phyloP scores from a whole-genome alignment of 2,888 invertebrate species.

The Eupelmus urozonus region DNA sequence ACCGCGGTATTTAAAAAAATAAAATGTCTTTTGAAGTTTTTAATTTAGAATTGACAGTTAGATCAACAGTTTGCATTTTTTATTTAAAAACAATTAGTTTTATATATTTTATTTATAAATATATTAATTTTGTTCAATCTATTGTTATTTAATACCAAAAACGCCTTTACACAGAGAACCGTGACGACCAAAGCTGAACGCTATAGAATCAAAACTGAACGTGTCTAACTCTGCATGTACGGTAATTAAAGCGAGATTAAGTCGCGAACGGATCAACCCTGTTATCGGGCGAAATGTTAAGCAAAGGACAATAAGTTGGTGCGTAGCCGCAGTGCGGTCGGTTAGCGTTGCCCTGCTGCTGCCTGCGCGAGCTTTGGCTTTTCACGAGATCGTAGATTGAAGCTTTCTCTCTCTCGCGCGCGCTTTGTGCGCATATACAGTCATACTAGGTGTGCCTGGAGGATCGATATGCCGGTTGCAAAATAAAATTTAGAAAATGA shows the following conservation, averaged over 20 bases:
- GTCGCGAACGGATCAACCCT: constrained; percentile 14
- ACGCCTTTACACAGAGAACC: too few species aligned
- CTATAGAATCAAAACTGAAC: too few species aligned
- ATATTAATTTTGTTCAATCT: too few species aligned
- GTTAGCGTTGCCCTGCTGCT: not conserved
- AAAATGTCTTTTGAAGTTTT: too few species aligned
- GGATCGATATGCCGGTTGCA: constrained; percentile 37
- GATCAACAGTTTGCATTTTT: too few species aligned
- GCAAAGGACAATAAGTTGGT: constrained; percentile 37
- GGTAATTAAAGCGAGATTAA: constrained; percentile 36
- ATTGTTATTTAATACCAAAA: too few species aligned
- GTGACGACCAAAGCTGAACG: too few species aligned
- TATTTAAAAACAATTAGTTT: too few species aligned
- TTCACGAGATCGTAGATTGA: constrained; percentile 37
- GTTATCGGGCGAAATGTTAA: not conserved
- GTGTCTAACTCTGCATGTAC: too few species aligned
- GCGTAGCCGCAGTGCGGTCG: constrained; percentile 37
- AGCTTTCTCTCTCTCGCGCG: constrained; percentile 13
- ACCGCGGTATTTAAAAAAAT: too few species aligned
- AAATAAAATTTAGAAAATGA: not conserved
- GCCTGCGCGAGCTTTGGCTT: constrained; percentile 22
- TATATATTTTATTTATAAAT: too few species aligned
- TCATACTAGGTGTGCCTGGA: constrained; percentile 37
- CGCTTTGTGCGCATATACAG: not conserved
- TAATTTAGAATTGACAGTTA: too few species aligned